A percentile compares a stretch with the other conserved stretches of the same genome.
Evolutionary conservation across 2,888 invertebrate species (phyloP).

Genomic region (Orthonevra nobilis): DNA sequence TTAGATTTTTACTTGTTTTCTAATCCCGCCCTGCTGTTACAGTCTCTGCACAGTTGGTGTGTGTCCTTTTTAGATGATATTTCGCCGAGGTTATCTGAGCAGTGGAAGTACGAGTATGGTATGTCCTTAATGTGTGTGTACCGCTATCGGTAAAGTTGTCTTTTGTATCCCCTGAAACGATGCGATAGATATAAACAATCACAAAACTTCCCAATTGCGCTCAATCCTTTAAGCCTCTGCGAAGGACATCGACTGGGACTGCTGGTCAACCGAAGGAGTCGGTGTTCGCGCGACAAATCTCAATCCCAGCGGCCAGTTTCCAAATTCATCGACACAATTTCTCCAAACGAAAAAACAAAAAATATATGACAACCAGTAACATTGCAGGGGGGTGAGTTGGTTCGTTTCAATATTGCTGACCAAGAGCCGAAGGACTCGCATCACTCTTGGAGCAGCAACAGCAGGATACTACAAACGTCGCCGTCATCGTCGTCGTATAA

Average conservation of each 20-base stretch:
- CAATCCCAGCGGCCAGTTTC: constrained; percentile 2
- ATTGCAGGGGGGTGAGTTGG: too few species aligned
- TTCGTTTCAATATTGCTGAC: too few species aligned
- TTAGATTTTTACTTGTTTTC: constrained; percentile 25
- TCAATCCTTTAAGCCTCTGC: constrained; percentile 64
- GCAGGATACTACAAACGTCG: constrained; percentile 9
- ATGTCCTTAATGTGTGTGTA: constrained; percentile 54
- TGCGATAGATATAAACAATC: constrained; percentile 64
- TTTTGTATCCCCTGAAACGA: constrained; percentile 35
- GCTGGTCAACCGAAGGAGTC: background rate
- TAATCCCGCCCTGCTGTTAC: constrained; percentile 29
- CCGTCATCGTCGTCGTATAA: constrained; percentile 51
- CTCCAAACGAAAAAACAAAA: too few species aligned
- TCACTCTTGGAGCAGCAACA: constrained; percentile 46
- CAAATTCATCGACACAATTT: constrained; percentile 65
- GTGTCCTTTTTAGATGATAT: constrained; percentile 5
- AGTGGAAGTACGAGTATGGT: background rate
- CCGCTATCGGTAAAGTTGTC: constrained; percentile 50
- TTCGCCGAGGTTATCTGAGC: constrained; percentile 11
- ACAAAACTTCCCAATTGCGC: constrained; percentile 67
- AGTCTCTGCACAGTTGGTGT: background rate
- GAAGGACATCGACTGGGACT: constrained; percentile 11
- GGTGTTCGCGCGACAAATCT: constrained; percentile 38
- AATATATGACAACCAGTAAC: too few species aligned
- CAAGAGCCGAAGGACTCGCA: constrained; percentile 49